Evolutionary conservation across 2,797 vertebrate genomes (phyloP).

Genomic region (Pangasius djambal): DNA sequence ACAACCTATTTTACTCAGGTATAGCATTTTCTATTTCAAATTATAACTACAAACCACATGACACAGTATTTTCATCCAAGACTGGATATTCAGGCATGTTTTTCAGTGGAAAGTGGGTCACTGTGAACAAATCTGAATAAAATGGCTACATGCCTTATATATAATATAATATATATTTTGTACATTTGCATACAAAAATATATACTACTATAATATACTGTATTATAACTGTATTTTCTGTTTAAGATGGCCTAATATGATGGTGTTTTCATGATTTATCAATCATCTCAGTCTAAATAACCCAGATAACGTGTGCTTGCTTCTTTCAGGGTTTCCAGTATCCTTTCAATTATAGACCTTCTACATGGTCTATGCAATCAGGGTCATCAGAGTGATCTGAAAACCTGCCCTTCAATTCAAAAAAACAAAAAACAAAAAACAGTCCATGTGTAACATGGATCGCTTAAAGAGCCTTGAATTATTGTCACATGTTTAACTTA

Average conservation of each 20-base stretch:
- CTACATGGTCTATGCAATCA: slow-evolving; percentile 24
- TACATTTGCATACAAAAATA: too few species aligned
- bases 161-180: too few species aligned
- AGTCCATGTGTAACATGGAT: not conserved
- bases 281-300: not conserved
- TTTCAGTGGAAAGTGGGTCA: not conserved
- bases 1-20: not conserved
- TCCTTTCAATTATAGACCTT: not conserved
- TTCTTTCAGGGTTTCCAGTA: not conserved
- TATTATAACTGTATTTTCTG: not conserved
- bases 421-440: not conserved
- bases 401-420: not conserved
- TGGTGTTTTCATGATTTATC: not conserved
- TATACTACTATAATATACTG: not conserved
- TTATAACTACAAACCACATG: not conserved
- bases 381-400: not conserved
- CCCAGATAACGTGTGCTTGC: not conserved
- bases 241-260: not conserved
- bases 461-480: not conserved
- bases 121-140: not conserved
- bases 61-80: not conserved
- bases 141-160: not conserved
- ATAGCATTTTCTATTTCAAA: not conserved
- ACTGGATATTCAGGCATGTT: not conserved
- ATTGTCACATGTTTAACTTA: slow-evolving; percentile 32